A percentile compares a stretch with the other conserved stretches of the same genome.
phyloP scores from a whole-genome alignment of 2,797 vertebrate species.

The Poliocrania exsul region DNA sequence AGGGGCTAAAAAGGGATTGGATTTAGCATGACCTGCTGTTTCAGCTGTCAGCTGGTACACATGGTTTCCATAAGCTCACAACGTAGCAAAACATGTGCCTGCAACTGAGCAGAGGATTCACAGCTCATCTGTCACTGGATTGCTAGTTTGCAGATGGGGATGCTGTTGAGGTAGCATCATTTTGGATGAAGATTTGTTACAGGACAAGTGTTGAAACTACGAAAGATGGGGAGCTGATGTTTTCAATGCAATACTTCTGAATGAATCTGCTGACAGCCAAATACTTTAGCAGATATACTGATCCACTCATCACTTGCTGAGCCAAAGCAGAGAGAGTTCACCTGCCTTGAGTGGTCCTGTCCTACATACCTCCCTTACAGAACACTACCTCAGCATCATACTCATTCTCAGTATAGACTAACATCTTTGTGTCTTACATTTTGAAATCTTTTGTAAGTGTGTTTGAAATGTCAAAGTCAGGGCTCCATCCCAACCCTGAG shows the following conservation, averaged over 20 bases:
- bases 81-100: not conserved
- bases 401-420: not conserved
- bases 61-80: not conserved
- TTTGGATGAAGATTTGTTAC: not conserved
- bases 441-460: not conserved
- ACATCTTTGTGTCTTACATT: not conserved
- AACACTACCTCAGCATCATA: not conserved
- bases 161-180: not conserved
- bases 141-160: not conserved
- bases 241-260: not conserved
- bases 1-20: not conserved
- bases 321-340: not conserved
- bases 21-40: not conserved
- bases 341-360: not conserved
- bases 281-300: not conserved
- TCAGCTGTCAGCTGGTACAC: not conserved
- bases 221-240: not conserved
- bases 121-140: not conserved
- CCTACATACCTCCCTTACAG: not conserved
- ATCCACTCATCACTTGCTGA: not conserved
- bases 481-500: not conserved
- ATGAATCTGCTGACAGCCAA: not conserved
- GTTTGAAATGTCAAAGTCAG: not conserved
- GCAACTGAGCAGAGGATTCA: not conserved
- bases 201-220: not conserved